Percentiles rank a stretch among this genome's conserved stretches.
Evolutionary conservation across 2,797 vertebrate species (phyloP).

Genomic region (Arctocebus calabarensis): DNA sequence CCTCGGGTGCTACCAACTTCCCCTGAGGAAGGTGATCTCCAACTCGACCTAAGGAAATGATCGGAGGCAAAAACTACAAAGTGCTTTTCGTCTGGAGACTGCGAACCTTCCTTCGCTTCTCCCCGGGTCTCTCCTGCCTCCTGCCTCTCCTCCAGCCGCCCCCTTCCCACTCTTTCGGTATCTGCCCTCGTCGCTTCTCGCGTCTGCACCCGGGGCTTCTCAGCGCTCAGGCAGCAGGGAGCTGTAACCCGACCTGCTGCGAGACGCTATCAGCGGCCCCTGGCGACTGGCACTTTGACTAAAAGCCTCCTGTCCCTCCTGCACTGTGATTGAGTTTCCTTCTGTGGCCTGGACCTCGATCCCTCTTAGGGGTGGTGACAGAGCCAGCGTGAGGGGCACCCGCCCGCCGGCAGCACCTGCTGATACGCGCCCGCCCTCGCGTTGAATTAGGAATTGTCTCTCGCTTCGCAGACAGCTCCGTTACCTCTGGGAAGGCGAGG

Average conservation of each 20-base stretch:
- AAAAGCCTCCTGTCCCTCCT: conserved; percentile 79
- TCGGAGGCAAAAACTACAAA: neutral
- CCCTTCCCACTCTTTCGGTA: neutral
- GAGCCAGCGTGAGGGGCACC: neutral
- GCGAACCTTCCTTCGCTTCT: neutral
- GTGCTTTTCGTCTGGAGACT: neutral
- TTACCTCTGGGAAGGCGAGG: neutral
- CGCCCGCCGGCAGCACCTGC: conserved; percentile 38
- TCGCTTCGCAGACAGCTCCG: rapidly evolving
- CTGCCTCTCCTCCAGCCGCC: neutral
- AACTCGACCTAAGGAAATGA: neutral
- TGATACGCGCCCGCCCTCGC: neutral
- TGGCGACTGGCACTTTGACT: conserved; percentile 78
- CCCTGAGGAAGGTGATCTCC: neutral
- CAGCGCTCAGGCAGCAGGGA: conserved; percentile 78
- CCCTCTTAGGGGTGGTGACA: neutral
- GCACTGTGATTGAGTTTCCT: conserved; percentile 77
- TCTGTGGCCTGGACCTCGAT: neutral
- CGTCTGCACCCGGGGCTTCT: conserved; percentile 80
- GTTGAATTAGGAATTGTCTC: conserved; percentile 40
- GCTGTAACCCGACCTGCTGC: conserved; percentile 80
- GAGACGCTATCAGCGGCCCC: conserved; percentile 82
- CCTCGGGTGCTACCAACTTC: neutral
- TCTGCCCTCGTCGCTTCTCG: conserved; percentile 54
- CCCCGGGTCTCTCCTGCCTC: neutral